These are phyloP conservation scores for Aphidius gifuensis DNA, from an alignment of 1,140 invertebrate species.

Conservation along the genomic window DNA sequence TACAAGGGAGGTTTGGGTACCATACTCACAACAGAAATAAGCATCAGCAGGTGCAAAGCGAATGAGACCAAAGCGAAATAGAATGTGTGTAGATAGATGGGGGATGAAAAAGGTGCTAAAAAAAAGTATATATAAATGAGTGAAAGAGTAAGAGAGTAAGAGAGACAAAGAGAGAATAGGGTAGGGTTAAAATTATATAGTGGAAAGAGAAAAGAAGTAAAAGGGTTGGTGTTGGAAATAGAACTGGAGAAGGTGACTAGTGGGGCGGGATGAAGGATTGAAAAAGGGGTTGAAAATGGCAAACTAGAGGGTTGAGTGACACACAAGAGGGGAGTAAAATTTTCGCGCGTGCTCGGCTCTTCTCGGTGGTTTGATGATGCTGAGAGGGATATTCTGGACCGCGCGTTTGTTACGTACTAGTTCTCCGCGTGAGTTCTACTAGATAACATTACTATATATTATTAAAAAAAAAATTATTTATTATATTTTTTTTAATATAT, in stretches of 20 bases:
- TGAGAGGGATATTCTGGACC: slow-evolving; percentile 39
- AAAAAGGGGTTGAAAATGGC: slow-evolving; percentile 12
- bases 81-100: not conserved
- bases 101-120: slow-evolving; percentile 6
- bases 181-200: slow-evolving; percentile 15
- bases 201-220: slow-evolving; percentile 3
- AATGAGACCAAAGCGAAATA: not conserved
- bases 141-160: not conserved
- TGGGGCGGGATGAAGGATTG: slow-evolving; percentile 12
- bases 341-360: slow-evolving; percentile 46
- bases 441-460: slow-evolving; percentile 32
- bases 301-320: slow-evolving; percentile 10
- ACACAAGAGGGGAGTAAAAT: slow-evolving; percentile 28
- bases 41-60: not conserved
- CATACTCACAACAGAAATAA: slow-evolving; percentile 21
- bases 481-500: too few relatives aligned
- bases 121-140: not conserved
- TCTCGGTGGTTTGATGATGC: slow-evolving; percentile 39
- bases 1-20: slow-evolving; percentile 11
- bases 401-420: slow-evolving; percentile 40
- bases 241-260: too few relatives aligned
- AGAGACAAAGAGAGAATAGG: not conserved
- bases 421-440: slow-evolving; percentile 45
- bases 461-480: slow-evolving; percentile 21
- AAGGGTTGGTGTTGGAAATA: not conserved